phyloP scores from a whole-genome alignment of 2,888 invertebrate genomes.

The Lasioglossum marginatum region DNA sequence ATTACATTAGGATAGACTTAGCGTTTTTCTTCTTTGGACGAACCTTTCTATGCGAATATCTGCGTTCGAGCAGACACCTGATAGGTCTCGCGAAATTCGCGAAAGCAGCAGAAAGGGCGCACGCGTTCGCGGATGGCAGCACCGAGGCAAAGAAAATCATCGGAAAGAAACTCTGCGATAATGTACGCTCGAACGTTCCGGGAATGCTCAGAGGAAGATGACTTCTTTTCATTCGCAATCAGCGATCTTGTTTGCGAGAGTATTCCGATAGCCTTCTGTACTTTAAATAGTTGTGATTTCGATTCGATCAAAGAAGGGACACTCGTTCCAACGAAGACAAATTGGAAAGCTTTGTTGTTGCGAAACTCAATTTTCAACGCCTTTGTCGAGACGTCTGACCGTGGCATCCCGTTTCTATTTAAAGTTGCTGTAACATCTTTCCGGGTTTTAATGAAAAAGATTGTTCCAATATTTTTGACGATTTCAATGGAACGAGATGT shows the following conservation, averaged over 20 bases:
- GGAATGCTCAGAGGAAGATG: background rate
- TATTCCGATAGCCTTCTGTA: background rate
- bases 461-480: too few species aligned
- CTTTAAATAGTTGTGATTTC: conserved; percentile 6
- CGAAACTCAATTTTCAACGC: conserved; percentile 3
- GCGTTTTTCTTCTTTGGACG: background rate
- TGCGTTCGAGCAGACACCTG: background rate
- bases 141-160: background rate
- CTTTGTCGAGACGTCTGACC: background rate
- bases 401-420: background rate
- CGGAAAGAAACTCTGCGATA: background rate
- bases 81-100: background rate
- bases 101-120: background rate
- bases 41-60: background rate
- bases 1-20: background rate
- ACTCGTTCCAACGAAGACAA: background rate
- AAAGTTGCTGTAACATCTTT: background rate
- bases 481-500: background rate
- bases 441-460: background rate
- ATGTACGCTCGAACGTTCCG: background rate
- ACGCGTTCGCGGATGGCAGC: background rate
- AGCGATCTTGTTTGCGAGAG: background rate
- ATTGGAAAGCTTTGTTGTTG: conserved; percentile 1
- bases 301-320: background rate
- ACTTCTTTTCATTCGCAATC: conserved; percentile 3